phyloP scores from a whole-genome alignment of 2,888 invertebrate genomes.

The Incurvaria masculella region DNA sequence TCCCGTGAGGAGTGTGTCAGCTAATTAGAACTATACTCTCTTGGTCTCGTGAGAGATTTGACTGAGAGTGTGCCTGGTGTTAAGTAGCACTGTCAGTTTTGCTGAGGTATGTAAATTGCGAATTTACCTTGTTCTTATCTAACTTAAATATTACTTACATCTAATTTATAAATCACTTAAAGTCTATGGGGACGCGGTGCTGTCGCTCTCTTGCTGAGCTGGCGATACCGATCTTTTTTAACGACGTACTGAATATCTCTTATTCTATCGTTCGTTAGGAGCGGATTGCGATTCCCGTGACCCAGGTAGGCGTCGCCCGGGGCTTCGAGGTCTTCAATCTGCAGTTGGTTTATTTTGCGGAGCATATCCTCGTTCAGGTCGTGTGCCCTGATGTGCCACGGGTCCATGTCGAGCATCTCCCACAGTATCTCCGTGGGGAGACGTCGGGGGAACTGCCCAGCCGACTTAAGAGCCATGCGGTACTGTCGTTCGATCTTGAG shows the following conservation, averaged over 20 bases:
- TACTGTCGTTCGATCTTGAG: slow-evolving; percentile 10
- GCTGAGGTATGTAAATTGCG: no score
- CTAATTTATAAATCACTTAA: no score
- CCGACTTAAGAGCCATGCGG: slow-evolving; percentile 5
- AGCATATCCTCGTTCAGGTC: slow-evolving; percentile 1
- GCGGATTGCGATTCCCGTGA: background rate
- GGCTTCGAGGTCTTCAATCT: background rate
- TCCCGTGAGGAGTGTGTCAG: no score
- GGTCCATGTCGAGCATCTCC: slow-evolving; percentile 12
- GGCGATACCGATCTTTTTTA: background rate
- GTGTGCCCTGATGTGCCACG: slow-evolving; percentile 9
- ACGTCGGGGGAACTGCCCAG: slow-evolving; percentile 5
- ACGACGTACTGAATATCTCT: background rate
- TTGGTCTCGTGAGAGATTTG: no score
- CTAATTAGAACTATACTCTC: no score
- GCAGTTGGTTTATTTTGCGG: background rate
- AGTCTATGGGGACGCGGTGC: no score
- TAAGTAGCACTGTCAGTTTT: no score
- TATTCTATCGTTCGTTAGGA: background rate
- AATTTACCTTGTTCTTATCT: no score
- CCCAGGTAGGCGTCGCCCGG: background rate
- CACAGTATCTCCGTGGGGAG: slow-evolving; percentile 8
- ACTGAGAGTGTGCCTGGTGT: no score
- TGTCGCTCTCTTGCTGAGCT: background rate
- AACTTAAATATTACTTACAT: no score